Percentiles rank a stretch among this genome's conserved stretches.
phyloP scores from a whole-genome alignment of 2,113 vertebrate genomes.

The Amia ocellicauda region DNA sequence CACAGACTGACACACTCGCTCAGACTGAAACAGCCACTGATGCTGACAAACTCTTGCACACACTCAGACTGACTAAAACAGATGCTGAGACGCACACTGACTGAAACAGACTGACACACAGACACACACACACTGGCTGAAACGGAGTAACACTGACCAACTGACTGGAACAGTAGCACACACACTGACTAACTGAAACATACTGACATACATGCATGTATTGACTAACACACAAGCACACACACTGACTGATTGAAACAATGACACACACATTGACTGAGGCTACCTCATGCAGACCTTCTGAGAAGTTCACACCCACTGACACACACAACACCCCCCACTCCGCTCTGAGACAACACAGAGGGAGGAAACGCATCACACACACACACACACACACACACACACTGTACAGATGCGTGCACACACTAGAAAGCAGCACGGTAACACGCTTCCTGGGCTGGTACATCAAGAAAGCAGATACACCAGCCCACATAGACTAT shows the following conservation, averaged over 20 bases:
- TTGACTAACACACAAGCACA: background rate
- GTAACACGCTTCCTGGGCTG: too few relatives aligned
- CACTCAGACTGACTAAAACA: background rate
- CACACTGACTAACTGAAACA: background rate
- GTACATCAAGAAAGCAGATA: too few relatives aligned
- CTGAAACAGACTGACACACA: too few relatives aligned
- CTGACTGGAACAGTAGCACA: too few relatives aligned
- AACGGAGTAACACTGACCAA: too few relatives aligned
- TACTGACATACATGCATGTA: constrained; percentile 6
- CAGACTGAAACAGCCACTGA: background rate
- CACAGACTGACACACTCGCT: background rate
- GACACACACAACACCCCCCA: background rate
- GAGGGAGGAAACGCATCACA: too few relatives aligned
- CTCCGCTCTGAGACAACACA: too few relatives aligned
- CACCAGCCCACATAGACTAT: too few relatives aligned
- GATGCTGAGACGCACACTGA: too few relatives aligned
- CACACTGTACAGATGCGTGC: background rate
- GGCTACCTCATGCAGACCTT: background rate
- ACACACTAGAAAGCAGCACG: too few relatives aligned
- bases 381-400: constrained; percentile 3
- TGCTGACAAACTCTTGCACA: background rate
- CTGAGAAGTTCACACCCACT: background rate
- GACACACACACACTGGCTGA: too few relatives aligned
- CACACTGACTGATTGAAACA: background rate
- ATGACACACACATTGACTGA: background rate